Conservation (phyloP, 2,113 vertebrate genomes). For the Ptilorrhoa leucosticta region DNA sequence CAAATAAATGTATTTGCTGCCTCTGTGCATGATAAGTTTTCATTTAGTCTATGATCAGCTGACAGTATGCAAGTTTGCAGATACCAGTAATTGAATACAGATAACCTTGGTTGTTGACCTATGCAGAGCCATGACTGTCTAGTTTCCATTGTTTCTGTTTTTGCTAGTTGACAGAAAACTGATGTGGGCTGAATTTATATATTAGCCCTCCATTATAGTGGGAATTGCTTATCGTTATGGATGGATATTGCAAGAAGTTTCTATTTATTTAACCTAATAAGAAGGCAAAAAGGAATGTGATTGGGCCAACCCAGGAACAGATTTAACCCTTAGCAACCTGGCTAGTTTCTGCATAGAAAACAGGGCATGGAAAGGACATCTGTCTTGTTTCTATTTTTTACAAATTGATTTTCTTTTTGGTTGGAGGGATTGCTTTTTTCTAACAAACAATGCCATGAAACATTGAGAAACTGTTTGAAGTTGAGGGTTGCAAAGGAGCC, state of each 20-base stretch:
- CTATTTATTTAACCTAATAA: slow-evolving; percentile 71
- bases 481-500: background rate
- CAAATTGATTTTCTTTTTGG: background rate
- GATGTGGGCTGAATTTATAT: slow-evolving; percentile 73
- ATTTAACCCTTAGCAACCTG: slow-evolving; percentile 32
- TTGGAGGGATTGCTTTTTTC: background rate
- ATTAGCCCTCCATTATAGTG: slow-evolving; percentile 67
- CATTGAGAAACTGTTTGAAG: slow-evolving; percentile 16
- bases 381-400: background rate
- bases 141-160: slow-evolving; percentile 75
- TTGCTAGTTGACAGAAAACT: slow-evolving; percentile 70
- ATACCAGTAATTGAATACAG: slow-evolving; percentile 79
- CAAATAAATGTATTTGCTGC: slow-evolving; percentile 77
- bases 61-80: slow-evolving; percentile 80
- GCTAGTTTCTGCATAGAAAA: background rate
- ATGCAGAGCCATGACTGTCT: slow-evolving; percentile 67
- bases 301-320: background rate
- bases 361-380: background rate
- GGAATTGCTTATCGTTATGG: slow-evolving; percentile 70
- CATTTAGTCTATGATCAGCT: slow-evolving; percentile 75
- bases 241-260: slow-evolving; percentile 65
- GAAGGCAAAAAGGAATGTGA: slow-evolving; percentile 51
- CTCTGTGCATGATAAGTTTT: slow-evolving; percentile 75
- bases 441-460: background rate
- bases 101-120: slow-evolving; percentile 82